Conservation (phyloP, 2,113 vertebrate genomes). For the Pedionomus torquatus region DNA sequence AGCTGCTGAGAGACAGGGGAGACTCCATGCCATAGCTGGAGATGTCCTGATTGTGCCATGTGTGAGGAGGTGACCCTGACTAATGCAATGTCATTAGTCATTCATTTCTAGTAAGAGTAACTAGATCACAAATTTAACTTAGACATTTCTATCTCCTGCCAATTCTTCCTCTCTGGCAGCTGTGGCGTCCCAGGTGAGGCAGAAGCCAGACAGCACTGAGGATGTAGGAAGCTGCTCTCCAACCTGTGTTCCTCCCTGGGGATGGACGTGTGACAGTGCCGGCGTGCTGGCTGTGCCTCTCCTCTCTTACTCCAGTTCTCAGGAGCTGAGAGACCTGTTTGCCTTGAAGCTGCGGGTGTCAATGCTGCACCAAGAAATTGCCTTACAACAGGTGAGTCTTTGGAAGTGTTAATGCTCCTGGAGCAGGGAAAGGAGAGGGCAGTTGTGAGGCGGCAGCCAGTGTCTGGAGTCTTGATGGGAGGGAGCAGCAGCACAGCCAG, state of each 20-base stretch:
- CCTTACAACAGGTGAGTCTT: conserved; percentile 83
- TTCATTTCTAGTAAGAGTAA: neutral
- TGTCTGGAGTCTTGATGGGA: rapidly evolving
- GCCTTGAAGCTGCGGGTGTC: conserved; percentile 77
- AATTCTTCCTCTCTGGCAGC: conserved; percentile 31
- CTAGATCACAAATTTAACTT: neutral
- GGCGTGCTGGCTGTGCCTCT: conserved; percentile 20
- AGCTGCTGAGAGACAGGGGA: neutral
- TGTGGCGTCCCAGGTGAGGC: conserved; percentile 69
- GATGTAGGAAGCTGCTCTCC: neutral
- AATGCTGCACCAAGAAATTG: conserved; percentile 82
- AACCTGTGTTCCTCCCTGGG: neutral
- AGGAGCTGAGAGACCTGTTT: conserved; percentile 83
- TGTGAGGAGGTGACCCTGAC: neutral
- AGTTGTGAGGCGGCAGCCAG: neutral
- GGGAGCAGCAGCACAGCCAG: neutral
- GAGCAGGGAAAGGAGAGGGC: neutral
- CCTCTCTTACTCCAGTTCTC: conserved; percentile 78
- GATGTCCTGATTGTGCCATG: neutral
- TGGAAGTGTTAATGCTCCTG: neutral
- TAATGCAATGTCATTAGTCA: neutral
- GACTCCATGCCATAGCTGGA: neutral
- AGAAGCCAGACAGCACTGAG: conserved; percentile 37
- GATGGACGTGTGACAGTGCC: neutral
- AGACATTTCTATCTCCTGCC: conserved; percentile 20